These are phyloP conservation scores for Phthorimaea operculella DNA, from an alignment of 1,140 invertebrate genomes.

Conservation along the genomic window DNA sequence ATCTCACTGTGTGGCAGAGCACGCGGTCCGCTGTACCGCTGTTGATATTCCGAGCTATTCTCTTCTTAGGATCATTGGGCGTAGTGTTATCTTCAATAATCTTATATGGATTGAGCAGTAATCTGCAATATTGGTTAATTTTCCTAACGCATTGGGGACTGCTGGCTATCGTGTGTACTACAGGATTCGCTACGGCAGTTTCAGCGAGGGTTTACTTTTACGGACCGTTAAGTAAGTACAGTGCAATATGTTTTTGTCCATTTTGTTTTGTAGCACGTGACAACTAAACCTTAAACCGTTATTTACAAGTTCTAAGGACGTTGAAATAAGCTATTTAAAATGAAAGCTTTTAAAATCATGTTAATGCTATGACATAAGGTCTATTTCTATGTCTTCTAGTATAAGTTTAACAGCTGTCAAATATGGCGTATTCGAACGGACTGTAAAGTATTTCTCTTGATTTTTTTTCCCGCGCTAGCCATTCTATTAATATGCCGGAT, in stretches of 20 bases:
- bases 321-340: too few relatives aligned
- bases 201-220: slow-evolving; percentile 44
- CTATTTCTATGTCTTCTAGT: too few relatives aligned
- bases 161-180: slow-evolving; percentile 29
- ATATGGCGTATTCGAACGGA: too few relatives aligned
- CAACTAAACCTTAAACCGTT: too few relatives aligned
- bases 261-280: slow-evolving; percentile 1
- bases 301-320: too few relatives aligned
- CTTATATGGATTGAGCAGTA: slow-evolving; percentile 32
- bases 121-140: slow-evolving; percentile 46
- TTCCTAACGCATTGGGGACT: slow-evolving; percentile 59
- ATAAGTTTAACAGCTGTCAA: too few relatives aligned
- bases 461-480: too few relatives aligned
- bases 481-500: too few relatives aligned
- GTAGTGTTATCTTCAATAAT: slow-evolving; percentile 42
- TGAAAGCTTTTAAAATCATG: too few relatives aligned
- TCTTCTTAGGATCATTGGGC: slow-evolving; percentile 40
- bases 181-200: slow-evolving; percentile 39
- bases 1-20: slow-evolving; percentile 49
- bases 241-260: neutral
- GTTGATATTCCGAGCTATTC: slow-evolving; percentile 37
- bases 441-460: too few relatives aligned
- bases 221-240: slow-evolving; percentile 50
- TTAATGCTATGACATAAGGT: too few relatives aligned
- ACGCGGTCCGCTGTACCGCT: slow-evolving; percentile 43